Conservation (phyloP, 2,888 invertebrate genomes). For the Drosophila nr. medialis region DNA sequence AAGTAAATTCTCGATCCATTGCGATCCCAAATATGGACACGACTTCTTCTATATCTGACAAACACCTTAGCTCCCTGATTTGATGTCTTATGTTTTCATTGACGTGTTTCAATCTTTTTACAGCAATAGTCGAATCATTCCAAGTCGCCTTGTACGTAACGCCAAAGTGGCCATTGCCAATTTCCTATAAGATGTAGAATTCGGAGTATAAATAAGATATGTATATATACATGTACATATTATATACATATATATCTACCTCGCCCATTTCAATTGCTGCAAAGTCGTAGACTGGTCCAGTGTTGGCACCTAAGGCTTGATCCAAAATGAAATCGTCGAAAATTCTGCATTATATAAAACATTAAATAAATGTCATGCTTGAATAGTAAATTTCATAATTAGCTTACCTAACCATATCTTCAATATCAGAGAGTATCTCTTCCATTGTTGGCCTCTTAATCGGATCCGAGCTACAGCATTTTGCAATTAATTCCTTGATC, state of each 20-base stretch:
- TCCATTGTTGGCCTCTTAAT: neutral
- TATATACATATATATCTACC: neutral
- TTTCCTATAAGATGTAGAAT: neutral
- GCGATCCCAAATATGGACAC: neutral
- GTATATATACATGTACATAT: neutral
- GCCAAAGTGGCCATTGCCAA: neutral
- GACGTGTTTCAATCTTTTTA: neutral
- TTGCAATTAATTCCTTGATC: neutral
- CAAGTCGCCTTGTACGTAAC: neutral
- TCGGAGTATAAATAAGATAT: neutral
- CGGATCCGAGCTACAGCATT: neutral
- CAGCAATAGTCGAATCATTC: neutral
- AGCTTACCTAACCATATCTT: neutral
- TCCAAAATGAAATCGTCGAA: neutral
- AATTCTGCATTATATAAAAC: neutral
- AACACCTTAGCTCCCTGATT: neutral
- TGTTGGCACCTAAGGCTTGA: neutral
- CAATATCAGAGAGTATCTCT: neutral
- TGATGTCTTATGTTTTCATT: neutral
- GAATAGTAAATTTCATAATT: neutral
- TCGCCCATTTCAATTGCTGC: neutral
- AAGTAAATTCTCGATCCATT: neutral
- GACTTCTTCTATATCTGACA: accelerated
- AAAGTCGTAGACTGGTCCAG: neutral
- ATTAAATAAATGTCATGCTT: neutral